Conservation (phyloP, 2,888 invertebrate genomes). For the Clostera curtula region DNA sequence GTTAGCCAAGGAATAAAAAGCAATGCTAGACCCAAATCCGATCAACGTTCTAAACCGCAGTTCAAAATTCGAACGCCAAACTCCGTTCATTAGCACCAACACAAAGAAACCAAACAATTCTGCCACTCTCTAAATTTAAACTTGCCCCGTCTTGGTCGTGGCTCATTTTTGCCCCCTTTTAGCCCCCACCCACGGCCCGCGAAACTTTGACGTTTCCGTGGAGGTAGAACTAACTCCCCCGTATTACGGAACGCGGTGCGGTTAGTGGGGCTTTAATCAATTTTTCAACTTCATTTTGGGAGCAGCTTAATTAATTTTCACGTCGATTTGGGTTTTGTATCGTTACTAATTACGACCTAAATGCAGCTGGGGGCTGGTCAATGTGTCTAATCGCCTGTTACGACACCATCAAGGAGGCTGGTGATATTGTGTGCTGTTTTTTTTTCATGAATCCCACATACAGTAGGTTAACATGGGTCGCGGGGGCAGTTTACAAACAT, state of each 20-base stretch:
- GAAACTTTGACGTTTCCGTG: conserved; percentile 47
- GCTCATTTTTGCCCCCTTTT: conserved; percentile 42
- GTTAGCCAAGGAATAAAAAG: no score
- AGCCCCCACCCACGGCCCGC: conserved; percentile 28
- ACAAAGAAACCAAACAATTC: conserved; percentile 20
- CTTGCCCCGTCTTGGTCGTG: conserved; percentile 39
- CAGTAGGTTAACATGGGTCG: no score
- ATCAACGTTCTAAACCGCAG: no score
- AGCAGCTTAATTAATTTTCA: conserved; percentile 38
- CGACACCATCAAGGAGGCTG: no score
- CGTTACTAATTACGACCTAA: no score
- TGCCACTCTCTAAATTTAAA: conserved; percentile 40
- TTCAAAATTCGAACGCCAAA: neutral
- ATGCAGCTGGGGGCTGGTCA: no score
- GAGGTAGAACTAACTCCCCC: conserved; percentile 39
- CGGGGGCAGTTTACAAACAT: no score
- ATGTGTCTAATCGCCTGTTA: no score
- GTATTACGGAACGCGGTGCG: conserved; percentile 22
- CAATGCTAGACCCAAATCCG: no score
- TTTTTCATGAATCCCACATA: no score
- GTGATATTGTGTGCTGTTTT: no score
- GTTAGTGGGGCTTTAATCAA: conserved; percentile 57
- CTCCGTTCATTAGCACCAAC: conserved; percentile 8
- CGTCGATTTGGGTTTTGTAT: conserved; percentile 1
- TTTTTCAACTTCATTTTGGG: conserved; percentile 59